phyloP scores from a whole-genome alignment of 2,113 vertebrate genomes.

The Apteryx mantelli region DNA sequence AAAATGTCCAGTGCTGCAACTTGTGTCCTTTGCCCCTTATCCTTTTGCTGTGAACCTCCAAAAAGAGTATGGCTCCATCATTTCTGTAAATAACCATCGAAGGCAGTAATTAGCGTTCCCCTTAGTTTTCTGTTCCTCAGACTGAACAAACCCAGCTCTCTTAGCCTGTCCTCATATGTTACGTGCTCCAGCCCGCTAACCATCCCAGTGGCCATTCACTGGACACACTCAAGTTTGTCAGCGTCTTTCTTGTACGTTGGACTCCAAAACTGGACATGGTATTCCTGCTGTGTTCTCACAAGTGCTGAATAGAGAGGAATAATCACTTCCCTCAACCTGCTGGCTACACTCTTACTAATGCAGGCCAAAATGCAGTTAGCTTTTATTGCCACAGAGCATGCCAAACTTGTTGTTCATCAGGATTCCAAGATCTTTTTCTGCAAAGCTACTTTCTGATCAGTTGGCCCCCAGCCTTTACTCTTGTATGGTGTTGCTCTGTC shows the following conservation, averaged over 20 bases:
- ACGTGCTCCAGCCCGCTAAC: not conserved
- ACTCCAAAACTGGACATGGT: not conserved
- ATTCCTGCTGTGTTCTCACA: not conserved
- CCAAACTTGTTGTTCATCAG: fast-evolving
- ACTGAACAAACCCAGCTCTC: not conserved
- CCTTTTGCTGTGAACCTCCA: not conserved
- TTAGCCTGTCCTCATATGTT: not conserved
- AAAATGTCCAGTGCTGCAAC: no score
- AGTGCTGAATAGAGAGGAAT: not conserved
- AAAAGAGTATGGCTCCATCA: not conserved
- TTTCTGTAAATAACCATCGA: not conserved
- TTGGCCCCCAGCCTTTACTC: not conserved
- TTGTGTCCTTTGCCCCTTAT: not conserved
- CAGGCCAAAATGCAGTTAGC: not conserved
- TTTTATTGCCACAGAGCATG: not conserved
- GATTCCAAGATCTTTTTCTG: not conserved
- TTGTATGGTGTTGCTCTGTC: not conserved
- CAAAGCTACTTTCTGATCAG: not conserved
- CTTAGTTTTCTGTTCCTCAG: not conserved
- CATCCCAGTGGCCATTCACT: not conserved
- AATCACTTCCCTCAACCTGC: not conserved
- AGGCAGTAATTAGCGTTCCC: no score
- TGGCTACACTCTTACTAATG: not conserved
- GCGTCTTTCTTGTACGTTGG: not conserved
- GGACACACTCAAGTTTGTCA: not conserved